phyloP scores from a whole-genome alignment of 2,888 invertebrate species.

The Trichogramma evanescens region DNA sequence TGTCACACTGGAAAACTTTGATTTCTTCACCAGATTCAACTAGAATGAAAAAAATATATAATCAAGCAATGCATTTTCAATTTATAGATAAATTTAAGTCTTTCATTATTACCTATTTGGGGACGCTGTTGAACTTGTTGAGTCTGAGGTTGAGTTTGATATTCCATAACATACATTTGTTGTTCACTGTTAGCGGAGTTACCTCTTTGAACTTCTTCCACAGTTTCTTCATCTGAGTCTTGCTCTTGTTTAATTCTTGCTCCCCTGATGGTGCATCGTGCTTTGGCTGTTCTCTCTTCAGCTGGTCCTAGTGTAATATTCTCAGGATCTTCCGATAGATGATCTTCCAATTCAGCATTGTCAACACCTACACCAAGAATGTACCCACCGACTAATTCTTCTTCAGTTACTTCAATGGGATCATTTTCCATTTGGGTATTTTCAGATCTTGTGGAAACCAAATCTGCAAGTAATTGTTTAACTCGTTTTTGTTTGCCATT shows the following conservation, averaged over 20 bases:
- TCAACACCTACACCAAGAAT: slow-evolving; percentile 44
- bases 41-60: slow-evolving; percentile 6
- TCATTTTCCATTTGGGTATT: slow-evolving; percentile 35
- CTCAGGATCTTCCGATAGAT: slow-evolving; percentile 45
- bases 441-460: slow-evolving; percentile 40
- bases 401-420: slow-evolving; percentile 45
- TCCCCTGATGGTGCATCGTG: slow-evolving; percentile 42
- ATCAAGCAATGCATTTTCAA: neutral
- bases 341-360: slow-evolving; percentile 42
- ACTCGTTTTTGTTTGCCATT: slow-evolving; percentile 43
- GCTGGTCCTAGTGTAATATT: slow-evolving; percentile 49
- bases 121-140: slow-evolving; percentile 4
- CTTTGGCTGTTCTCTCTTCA: slow-evolving; percentile 43
- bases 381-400: slow-evolving; percentile 44
- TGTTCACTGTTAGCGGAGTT: slow-evolving; percentile 36
- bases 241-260: slow-evolving; percentile 46
- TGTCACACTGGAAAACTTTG: slow-evolving; percentile 56
- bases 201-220: slow-evolving; percentile 38
- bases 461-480: slow-evolving; percentile 42
- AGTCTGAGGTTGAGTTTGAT: slow-evolving; percentile 21
- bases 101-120: neutral
- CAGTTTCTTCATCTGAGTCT: slow-evolving; percentile 43
- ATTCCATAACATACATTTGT: slow-evolving; percentile 43
- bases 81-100: neutral
- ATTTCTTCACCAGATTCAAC: slow-evolving; percentile 43